Base-by-base conservation (phyloP, 2,797 vertebrate species). In the Enteromius treurensis region DNA sequence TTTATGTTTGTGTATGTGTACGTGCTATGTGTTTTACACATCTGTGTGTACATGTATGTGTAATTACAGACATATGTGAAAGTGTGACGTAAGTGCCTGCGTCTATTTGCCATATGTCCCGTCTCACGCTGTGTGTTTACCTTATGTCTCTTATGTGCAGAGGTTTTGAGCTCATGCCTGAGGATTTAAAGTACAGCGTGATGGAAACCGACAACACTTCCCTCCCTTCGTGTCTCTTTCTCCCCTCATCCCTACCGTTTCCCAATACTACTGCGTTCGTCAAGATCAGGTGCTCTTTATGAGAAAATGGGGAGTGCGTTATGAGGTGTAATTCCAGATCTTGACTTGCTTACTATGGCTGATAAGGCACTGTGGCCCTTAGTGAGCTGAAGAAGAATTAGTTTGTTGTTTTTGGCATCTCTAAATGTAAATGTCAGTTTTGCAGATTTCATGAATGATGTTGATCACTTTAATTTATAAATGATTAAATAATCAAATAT, bases 111-210 rank as follows among this genome's bases (percentile, higher is more conserved):
- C 58, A 64, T 79, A 79, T 79, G 82, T 55, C 23, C 29, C 10
- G 8, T 79, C 55, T 79, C 47, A 42, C 19, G n/a, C 29, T 69
- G 65, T 77, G 42, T 85, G 87, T 85, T 87, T 89, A 87, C 53
- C 73, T 51, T 53, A 49, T 78, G 71, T 84, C 77, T 87, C 82
- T 69, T 86, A 47, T 86, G 81, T 83, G 82, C 84, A 89, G 87
- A 85, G 65, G 19, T 87, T 83, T 71, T 89, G 76, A 55, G 62
- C 71, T 32, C 67, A 70, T 84, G 64, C 49, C 70, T 85, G 83
- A 79, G 55, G 47, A 81, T 74, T 83, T 42, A 37, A 21, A 77
- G 71, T 51, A 69, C 76, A 10, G 26, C 79, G 29, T 74, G 78
- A 86, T 85, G 86, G 78, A 86, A 69, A 87, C 84, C 62, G 76